These are phyloP conservation scores for Lepidurus apus DNA, from an alignment of 1,140 invertebrate genomes.

Conservation along the genomic window DNA sequence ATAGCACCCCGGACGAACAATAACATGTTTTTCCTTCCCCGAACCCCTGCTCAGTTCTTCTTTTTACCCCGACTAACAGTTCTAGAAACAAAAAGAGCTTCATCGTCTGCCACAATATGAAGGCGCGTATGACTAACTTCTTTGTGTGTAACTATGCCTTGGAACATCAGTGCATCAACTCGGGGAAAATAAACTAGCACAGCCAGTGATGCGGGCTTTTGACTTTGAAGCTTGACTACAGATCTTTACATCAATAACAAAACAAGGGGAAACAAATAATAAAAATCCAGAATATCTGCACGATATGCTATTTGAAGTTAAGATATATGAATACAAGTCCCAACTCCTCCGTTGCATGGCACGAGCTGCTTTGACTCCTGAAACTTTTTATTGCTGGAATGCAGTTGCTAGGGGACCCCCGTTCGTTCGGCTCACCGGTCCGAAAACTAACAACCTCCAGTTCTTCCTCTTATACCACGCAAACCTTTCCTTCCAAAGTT, in stretches of 20 bases:
- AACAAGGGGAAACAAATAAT: not conserved
- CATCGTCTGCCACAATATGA: not conserved
- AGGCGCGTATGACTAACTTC: not conserved
- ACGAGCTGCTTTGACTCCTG: not conserved
- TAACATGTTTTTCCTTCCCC: not conserved
- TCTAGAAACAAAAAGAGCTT: not conserved
- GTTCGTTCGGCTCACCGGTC: not conserved
- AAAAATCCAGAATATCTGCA: too few species aligned
- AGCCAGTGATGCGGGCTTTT: not conserved
- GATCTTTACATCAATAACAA: not conserved
- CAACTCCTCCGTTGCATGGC: not conserved
- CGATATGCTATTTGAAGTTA: not conserved
- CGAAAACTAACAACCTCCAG: not conserved
- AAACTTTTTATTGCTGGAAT: not conserved
- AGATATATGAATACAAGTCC: not conserved
- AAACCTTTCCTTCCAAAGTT: too few species aligned
- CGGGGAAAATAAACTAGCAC: not conserved
- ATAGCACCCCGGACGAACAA: not conserved
- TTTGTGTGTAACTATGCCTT: not conserved
- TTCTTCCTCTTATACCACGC: not conserved
- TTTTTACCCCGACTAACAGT: not conserved
- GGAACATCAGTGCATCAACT: not conserved
- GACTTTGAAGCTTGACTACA: not conserved
- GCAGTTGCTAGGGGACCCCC: not conserved
- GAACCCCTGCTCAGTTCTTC: not conserved